Base-by-base conservation (phyloP, 35 echinoderm and acorn worm species). In the Acanthaster planci region DNA sequence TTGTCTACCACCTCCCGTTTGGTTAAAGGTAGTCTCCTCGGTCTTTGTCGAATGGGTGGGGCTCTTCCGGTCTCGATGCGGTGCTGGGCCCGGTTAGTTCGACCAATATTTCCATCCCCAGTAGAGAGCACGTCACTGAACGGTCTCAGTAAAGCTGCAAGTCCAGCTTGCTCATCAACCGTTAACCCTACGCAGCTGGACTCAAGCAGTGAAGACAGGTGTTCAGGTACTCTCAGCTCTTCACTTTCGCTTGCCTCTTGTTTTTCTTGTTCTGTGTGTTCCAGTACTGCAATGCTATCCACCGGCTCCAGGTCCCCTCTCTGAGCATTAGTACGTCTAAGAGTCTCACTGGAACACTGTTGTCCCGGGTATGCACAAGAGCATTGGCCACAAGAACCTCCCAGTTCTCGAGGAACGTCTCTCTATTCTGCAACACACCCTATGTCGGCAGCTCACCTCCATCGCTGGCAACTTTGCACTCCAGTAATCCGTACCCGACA, bases 81-180 rank as follows among this genome's bases (percentile, higher is more conserved):
- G 58, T 89, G 87, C 59, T 89, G 82, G 2, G 82, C 60, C 1
- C 67, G 2, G 18, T 18, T 53, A 0, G 87, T 89, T 47, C 80
- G 40, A 16, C 87, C 87, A 17, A 89, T 21, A 44, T 89, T 79
- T 22, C 38, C 56, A 54, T 75, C 44, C 14, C 38, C 42, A 8
- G 10, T 76, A 16, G 80, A 53, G 36, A 89, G 83, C 5, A 54
- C 52, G 31, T 84, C 87, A 21, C 82, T 54, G 50, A 50, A 89
- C 64, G 36, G 38, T 12, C 79, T 53, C 8, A 87, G 40, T 19
- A 88, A 35, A 7, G 79, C 37, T 19, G 40, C 39, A 19, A 88
- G 34, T 36, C n/a, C 30, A 15, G 14, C 18, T 12, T 40, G 22
- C 26, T 83, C 38, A 10, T 7, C 53, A 27, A 12, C n/a, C 21